Evolutionary conservation across 2,113 vertebrate genomes (phyloP).

Genomic region (Semicossyphus pulcher): DNA sequence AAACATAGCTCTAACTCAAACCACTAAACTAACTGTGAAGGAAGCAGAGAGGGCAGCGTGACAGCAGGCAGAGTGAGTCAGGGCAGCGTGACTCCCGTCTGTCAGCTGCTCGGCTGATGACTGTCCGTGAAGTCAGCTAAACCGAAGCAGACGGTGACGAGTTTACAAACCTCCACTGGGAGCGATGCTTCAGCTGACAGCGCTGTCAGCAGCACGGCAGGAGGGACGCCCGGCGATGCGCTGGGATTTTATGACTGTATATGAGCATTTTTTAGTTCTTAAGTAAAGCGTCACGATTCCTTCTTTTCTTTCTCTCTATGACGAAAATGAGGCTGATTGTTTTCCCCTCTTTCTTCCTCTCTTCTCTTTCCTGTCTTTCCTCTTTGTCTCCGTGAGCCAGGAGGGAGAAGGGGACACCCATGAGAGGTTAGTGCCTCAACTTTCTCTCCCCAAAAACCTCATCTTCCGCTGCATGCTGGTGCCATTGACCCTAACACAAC

Average conservation of each 20-base stretch:
- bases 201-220: background rate
- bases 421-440: constrained; percentile 94
- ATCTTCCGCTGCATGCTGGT: constrained; percentile 24
- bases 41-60: background rate
- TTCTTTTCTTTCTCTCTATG: constrained; percentile 28
- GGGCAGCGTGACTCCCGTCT: background rate
- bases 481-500: background rate
- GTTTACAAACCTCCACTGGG: background rate
- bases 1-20: too few species aligned
- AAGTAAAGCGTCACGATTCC: background rate
- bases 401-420: constrained; percentile 93
- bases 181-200: background rate
- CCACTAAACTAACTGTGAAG: too few species aligned
- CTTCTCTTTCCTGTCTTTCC: constrained; percentile 37
- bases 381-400: constrained; percentile 85
- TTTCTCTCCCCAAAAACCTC: constrained; percentile 65
- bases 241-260: background rate
- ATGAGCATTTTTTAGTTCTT: background rate
- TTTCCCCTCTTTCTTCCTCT: constrained; percentile 47
- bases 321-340: constrained; percentile 25
- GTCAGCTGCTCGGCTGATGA: background rate
- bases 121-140: background rate
- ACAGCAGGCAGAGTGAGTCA: background rate
- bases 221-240: background rate
- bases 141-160: background rate